phyloP scores from a whole-genome alignment of 2,888 invertebrate genomes.

The Lumbricus terrestris region DNA sequence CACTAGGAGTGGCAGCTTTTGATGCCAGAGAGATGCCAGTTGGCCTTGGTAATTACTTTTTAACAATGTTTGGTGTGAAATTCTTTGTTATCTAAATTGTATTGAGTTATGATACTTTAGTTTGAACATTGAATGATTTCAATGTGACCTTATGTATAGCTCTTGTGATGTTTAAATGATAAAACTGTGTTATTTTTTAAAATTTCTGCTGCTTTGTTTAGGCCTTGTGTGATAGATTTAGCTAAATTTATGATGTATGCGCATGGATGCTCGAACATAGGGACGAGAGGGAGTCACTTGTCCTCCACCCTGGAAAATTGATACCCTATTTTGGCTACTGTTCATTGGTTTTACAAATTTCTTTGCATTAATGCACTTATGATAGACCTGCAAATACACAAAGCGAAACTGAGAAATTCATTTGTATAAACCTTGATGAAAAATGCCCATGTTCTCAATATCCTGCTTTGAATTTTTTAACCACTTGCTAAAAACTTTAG shows the following conservation, averaged over 20 bases:
- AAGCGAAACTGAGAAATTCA: too few species aligned
- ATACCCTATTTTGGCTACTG: too few species aligned
- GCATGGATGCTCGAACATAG: too few species aligned
- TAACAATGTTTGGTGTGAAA: not conserved
- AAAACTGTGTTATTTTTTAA: not conserved
- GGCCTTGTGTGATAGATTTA: not conserved
- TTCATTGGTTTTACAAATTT: too few species aligned
- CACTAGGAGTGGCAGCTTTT: slow-evolving; percentile 7
- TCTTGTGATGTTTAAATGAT: not conserved
- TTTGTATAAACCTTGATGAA: too few species aligned
- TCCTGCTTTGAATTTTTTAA: too few species aligned
- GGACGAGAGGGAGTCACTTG: too few species aligned
- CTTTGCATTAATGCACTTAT: too few species aligned
- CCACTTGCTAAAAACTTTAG: too few species aligned
- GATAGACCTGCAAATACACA: too few species aligned
- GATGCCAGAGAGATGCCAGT: not conserved
- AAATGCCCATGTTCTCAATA: too few species aligned
- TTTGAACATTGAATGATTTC: not conserved
- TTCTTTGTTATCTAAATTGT: not conserved
- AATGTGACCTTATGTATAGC: not conserved
- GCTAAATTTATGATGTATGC: not conserved
- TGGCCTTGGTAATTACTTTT: not conserved
- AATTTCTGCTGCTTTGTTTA: not conserved
- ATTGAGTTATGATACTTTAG: not conserved
- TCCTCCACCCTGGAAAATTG: too few species aligned